phyloP scores from a whole-genome alignment of 2,797 vertebrate species.

The Betta splendens region DNA sequence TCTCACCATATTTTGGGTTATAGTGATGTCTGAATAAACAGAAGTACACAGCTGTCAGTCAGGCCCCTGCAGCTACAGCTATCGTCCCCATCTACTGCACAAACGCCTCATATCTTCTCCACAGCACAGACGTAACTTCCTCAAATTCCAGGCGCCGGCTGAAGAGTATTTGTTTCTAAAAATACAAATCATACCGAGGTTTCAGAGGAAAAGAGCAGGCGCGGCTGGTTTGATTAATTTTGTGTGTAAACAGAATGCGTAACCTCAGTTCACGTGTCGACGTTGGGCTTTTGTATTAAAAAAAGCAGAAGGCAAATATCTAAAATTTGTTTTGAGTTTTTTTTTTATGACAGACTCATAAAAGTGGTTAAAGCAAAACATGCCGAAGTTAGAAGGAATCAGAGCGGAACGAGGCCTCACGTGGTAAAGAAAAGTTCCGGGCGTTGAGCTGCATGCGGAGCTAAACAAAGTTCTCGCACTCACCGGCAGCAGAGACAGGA shows the following conservation, averaged over 20 bases:
- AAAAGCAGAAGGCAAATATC: too few relatives aligned
- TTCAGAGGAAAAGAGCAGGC: too few relatives aligned
- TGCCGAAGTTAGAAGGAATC: constrained; percentile 11
- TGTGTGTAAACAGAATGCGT: too few relatives aligned
- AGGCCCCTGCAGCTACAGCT: background rate
- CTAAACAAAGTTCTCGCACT: constrained; percentile 11
- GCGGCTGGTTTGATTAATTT: too few relatives aligned
- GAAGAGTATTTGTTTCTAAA: background rate
- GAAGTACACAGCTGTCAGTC: background rate
- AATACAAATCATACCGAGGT: background rate
- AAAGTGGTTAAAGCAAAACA: too few relatives aligned
- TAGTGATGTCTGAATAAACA: background rate
- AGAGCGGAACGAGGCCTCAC: background rate
- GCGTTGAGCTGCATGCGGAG: background rate
- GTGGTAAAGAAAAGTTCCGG: background rate
- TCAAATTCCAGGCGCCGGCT: background rate
- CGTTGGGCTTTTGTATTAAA: too few relatives aligned
- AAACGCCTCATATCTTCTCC: background rate
- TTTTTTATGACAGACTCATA: too few relatives aligned
- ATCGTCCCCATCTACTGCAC: background rate
- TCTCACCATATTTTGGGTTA: background rate
- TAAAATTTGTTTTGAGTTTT: too few relatives aligned
- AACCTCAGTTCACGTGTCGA: too few relatives aligned
- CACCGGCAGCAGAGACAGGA: constrained; percentile 20
- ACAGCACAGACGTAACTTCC: background rate